phyloP scores from a whole-genome alignment of 2,797 vertebrate species.

The Setipinna tenuifilis region DNA sequence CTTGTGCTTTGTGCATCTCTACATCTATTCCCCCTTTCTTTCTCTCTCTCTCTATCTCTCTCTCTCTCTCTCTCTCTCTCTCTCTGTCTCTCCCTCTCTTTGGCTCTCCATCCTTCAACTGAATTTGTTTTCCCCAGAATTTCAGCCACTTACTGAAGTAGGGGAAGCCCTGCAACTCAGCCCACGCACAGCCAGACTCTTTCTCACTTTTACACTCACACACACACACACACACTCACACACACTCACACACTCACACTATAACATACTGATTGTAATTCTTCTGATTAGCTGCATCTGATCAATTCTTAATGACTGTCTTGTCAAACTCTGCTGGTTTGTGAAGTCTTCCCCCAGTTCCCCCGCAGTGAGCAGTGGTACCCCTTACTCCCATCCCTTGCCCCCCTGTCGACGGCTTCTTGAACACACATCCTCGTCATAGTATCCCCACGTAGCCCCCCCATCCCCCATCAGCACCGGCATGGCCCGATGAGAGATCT shows the following conservation, averaged over 20 bases:
- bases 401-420: neutral
- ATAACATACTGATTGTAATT: neutral
- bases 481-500: neutral
- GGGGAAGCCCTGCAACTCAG: slow-evolving; percentile 8
- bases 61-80: neutral
- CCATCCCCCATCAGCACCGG: neutral
- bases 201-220: too few species aligned
- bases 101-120: neutral
- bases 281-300: neutral
- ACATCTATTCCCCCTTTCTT: neutral
- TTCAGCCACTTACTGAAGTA: neutral
- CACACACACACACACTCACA: neutral
- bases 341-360: neutral
- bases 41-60: neutral
- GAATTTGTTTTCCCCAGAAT: neutral
- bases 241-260: too few species aligned
- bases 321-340: neutral
- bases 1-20: neutral
- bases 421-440: neutral
- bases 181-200: slow-evolving; percentile 2
- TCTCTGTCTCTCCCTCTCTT: neutral
- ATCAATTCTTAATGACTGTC: neutral
- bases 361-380: neutral
- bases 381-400: neutral
- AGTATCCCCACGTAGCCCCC: neutral